A percentile compares a stretch with the other conserved stretches of the same genome.
phyloP scores from a whole-genome alignment of 2,888 invertebrate genomes.

The Acheta domesticus region DNA sequence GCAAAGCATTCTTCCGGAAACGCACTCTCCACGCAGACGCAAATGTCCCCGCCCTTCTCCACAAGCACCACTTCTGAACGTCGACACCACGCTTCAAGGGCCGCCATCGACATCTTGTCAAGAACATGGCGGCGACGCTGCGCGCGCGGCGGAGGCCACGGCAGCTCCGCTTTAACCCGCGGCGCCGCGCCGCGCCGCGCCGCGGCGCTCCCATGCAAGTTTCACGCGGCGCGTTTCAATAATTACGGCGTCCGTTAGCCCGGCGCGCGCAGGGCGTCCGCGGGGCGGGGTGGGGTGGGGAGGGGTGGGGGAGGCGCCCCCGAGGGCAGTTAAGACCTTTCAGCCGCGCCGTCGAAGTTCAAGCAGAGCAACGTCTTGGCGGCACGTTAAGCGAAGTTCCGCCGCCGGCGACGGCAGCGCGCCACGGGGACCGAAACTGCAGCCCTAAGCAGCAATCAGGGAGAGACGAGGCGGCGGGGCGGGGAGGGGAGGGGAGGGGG shows the following conservation, averaged over 20 bases:
- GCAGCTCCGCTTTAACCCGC: not conserved
- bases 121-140: too few species aligned
- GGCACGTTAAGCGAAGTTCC: not conserved
- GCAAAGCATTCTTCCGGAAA: too few species aligned
- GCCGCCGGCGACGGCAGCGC: not conserved
- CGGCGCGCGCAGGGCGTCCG: not conserved
- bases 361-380: not conserved
- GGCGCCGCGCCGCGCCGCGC: not conserved
- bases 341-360: not conserved
- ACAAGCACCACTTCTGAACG: too few species aligned
- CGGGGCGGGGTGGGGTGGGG: not conserved
- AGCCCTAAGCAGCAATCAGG: not conserved
- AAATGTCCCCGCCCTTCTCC: too few species aligned
- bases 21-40: too few species aligned
- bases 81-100: too few species aligned
- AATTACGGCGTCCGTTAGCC: conserved; percentile 6
- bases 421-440: not conserved
- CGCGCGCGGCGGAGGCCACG: not conserved
- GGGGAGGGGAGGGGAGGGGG: not conserved
- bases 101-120: too few species aligned
- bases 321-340: conserved; percentile 19
- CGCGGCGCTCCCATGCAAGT: not conserved
- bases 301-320: not conserved
- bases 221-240: not conserved
- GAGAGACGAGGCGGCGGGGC: not conserved